Conservation (phyloP, 2,888 invertebrate genomes). For the Stictocephala bisonia region DNA sequence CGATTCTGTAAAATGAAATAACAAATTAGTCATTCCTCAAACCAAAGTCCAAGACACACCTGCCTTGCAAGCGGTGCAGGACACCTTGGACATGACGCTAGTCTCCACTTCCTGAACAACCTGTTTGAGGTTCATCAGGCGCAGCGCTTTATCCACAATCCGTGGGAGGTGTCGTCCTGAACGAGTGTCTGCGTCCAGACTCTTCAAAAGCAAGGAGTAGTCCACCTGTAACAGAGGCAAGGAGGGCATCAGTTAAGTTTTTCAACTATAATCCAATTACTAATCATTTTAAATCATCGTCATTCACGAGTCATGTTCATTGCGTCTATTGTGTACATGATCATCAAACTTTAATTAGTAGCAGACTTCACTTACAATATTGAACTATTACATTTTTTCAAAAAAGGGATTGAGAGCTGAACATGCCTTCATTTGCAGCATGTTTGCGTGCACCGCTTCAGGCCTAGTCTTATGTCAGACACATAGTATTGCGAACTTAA, state of each 20-base stretch:
- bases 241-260: slow-evolving; percentile 29
- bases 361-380: no score
- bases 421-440: no score
- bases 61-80: slow-evolving; percentile 90
- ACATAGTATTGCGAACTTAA: no score
- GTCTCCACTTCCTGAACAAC: slow-evolving; percentile 89
- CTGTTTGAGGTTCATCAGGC: slow-evolving; percentile 85
- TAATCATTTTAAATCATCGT: background rate
- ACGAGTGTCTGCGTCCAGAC: slow-evolving; percentile 56
- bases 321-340: background rate
- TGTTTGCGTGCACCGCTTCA: no score
- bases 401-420: no score
- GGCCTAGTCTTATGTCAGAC: no score
- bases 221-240: slow-evolving; percentile 57
- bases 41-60: no score
- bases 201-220: slow-evolving; percentile 59
- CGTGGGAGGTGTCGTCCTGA: slow-evolving; percentile 72
- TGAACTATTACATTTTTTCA: no score
- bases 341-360: background rate
- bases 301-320: no score
- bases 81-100: slow-evolving; percentile 91
- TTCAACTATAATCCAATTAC: background rate
- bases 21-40: no score
- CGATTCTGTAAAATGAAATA: no score
- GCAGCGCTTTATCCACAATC: slow-evolving; percentile 85